phyloP scores from a whole-genome alignment of 2,888 invertebrate species.

The Dicranocentrus wangi region DNA sequence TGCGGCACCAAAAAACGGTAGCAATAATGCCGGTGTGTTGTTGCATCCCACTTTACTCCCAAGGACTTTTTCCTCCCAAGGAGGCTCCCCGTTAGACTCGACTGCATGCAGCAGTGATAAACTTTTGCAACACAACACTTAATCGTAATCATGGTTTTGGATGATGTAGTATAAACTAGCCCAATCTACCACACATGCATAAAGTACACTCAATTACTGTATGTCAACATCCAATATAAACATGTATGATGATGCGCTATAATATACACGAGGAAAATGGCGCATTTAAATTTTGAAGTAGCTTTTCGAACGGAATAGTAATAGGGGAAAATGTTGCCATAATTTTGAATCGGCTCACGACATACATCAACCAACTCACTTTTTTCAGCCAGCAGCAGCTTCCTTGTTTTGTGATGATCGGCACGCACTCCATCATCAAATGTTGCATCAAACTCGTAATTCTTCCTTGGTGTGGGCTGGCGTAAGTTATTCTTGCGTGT shows the following conservation, averaged over 20 bases:
- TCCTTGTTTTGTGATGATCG: too few species aligned
- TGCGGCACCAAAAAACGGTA: not conserved
- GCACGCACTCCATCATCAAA: too few species aligned
- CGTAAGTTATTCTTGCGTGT: not conserved
- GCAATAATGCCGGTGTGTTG: conserved; percentile 1
- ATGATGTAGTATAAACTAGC: not conserved
- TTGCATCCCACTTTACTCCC: conserved; percentile 10
- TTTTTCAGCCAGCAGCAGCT: too few species aligned
- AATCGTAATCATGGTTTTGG: conserved; percentile 2
- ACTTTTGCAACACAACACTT: not conserved
- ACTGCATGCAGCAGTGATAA: conserved; percentile 17
- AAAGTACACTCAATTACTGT: not conserved
- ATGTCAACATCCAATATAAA: not conserved
- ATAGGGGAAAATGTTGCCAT: too few species aligned
- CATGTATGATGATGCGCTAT: not conserved
- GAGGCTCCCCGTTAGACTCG: too few species aligned
- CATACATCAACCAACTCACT: too few species aligned
- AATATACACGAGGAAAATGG: not conserved
- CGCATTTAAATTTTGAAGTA: not conserved
- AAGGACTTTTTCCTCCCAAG: conserved; percentile 5
- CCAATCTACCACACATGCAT: too few species aligned
- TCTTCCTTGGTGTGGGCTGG: not conserved
- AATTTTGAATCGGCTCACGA: too few species aligned
- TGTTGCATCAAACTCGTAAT: too few species aligned
- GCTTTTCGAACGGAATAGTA: too few species aligned